Conservation (phyloP, 2,113 vertebrate genomes). For the Pyrgilauda ruficollis region DNA sequence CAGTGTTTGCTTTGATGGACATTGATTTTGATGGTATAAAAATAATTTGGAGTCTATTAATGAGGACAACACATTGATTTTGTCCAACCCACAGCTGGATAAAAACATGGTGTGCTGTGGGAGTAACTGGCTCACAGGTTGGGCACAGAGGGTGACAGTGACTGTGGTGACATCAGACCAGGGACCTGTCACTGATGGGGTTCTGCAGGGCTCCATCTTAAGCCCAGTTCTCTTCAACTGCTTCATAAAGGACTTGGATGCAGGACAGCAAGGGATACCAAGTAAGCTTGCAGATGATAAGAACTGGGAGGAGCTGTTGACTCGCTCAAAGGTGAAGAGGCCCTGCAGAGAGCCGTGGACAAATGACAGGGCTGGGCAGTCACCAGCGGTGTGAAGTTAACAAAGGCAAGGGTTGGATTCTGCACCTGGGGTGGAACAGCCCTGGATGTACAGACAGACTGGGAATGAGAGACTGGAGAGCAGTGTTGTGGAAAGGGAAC, state of each 20-base stretch:
- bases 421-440: neutral
- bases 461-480: neutral
- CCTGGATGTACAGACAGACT: neutral
- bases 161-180: neutral
- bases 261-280: neutral
- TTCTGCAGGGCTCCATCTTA: no score
- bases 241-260: neutral
- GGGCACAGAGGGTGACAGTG: neutral
- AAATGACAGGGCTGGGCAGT: neutral
- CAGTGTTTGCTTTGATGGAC: neutral
- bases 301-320: neutral
- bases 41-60: neutral
- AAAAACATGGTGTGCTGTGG: neutral
- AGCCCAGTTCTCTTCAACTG: no score
- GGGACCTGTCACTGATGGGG: neutral
- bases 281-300: neutral
- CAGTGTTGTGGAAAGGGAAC: accelerated
- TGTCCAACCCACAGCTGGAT: neutral
- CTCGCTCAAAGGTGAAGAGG: neutral
- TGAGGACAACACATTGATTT: neutral
- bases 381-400: neutral
- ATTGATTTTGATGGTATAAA: neutral
- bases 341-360: neutral
- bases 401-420: neutral
- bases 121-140: neutral